phyloP scores from a whole-genome alignment of 1,140 invertebrate genomes.

The Cydia pomonella region DNA sequence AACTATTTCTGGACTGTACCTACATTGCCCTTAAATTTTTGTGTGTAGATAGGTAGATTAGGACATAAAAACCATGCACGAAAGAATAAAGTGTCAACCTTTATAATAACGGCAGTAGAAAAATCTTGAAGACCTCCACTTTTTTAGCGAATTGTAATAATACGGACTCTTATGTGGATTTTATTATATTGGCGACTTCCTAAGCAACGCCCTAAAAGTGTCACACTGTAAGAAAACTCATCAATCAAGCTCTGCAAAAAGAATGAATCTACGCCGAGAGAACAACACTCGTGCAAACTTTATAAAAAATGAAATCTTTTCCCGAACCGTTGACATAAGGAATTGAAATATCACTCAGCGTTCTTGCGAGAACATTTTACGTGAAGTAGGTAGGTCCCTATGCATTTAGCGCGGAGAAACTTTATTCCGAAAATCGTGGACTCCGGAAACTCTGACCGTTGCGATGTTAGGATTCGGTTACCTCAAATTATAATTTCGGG shows the following conservation, averaged over 20 bases:
- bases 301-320: constrained; percentile 53
- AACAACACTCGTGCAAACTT: constrained; percentile 48
- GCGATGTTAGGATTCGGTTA: neutral
- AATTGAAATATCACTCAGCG: constrained; percentile 47
- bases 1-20: no score
- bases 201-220: constrained; percentile 51
- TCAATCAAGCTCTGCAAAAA: constrained; percentile 66
- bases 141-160: constrained; percentile 38
- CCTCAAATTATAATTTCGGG: constrained; percentile 13
- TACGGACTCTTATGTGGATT: constrained; percentile 48
- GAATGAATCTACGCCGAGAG: constrained; percentile 45
- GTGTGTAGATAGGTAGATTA: no score
- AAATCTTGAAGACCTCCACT: neutral
- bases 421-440: neutral
- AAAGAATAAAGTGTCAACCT: no score
- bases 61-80: no score
- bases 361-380: constrained; percentile 38
- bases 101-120: no score
- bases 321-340: constrained; percentile 42
- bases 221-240: constrained; percentile 61
- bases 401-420: neutral
- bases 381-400: constrained; percentile 20
- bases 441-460: neutral
- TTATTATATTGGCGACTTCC: constrained; percentile 38
- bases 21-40: no score